Base-by-base conservation (phyloP, 2,888 invertebrate genomes). In the Escarpia spicata region DNA sequence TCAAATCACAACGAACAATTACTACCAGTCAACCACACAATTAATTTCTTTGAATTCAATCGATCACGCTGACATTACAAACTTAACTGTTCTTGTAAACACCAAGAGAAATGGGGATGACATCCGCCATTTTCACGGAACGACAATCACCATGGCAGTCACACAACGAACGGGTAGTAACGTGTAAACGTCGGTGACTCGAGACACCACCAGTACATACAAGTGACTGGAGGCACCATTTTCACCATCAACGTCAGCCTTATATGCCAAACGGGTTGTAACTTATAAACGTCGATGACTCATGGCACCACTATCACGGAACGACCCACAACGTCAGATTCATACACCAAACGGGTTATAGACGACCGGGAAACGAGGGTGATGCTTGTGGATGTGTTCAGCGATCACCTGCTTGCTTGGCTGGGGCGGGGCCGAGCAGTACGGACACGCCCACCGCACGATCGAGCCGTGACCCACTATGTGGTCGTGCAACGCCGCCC, bases 381-480 rank as follows among this genome's bases (percentile, higher is more conserved):
- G 75, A 6, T 75, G 75, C n/a, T 75, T 75, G 26, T 75, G 75
- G 75, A 75, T 75, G 75, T 75, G 75, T 26, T 75, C n/a, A 26
- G 75, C 75, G 75, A 75, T 75, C 75, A 75, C 75, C 75, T 75
- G 19, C 75, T 75, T 75, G 75, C 75, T 75, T 15, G 75, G 75
- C 75, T 75, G 75, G 6, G 75, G 75, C 75, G 75, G 19, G 6
- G 26, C 75, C 19, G 75, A 75, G 75, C 75, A 75, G 75, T 75
- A 75, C 4, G 75, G 75, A 75, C 75, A 75, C 19, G 75, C 75
- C 75, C 75, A 75, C 19, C 75, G 75, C 6, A 75, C 75, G 75
- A 75, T 19, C 26, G 75, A 19, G 19, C 75, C 75, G 75, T 75
- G 75, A 4, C 75, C 75, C 19, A 75, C 75, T 15, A 75, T 75